phyloP scores from a whole-genome alignment of 23 tunicate genomes.

The Clavelina lepadiformis region DNA sequence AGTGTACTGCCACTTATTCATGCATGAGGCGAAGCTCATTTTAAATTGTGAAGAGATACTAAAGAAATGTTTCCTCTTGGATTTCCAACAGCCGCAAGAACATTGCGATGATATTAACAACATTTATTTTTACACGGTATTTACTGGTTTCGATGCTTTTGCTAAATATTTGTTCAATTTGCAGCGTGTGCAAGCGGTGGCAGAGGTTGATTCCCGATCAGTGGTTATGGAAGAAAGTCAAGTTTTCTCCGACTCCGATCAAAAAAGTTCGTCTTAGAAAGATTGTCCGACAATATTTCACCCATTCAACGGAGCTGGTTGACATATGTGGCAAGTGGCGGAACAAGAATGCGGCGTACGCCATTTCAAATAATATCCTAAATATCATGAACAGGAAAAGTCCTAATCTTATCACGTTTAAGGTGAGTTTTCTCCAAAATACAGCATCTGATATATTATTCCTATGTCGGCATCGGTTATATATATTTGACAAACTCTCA shows the following conservation, averaged over 20 bases:
- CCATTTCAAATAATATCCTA: constrained; percentile 42
- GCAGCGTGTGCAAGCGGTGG: constrained; percentile 81
- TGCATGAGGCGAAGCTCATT: too few relatives aligned
- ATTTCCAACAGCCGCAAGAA: too few relatives aligned
- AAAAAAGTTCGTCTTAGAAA: constrained; percentile 26
- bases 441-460: too few relatives aligned
- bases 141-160: neutral
- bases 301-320: constrained; percentile 38
- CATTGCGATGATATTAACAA: too few relatives aligned
- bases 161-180: neutral
- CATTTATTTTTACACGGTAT: too few relatives aligned
- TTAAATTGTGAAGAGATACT: too few relatives aligned
- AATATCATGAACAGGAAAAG: constrained; percentile 14
- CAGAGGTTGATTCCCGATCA: constrained; percentile 32
- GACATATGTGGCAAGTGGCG: constrained; percentile 64
- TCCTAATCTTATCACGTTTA: constrained; percentile 52
- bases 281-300: constrained; percentile 54
- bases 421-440: constrained; percentile 11
- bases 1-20: too few relatives aligned
- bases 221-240: constrained; percentile 68
- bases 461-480: too few relatives aligned
- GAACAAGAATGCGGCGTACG: constrained; percentile 5
- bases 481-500: too few relatives aligned
- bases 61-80: too few relatives aligned
- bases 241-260: constrained; percentile 48